Percentiles rank a stretch among this genome's conserved stretches.
Evolutionary conservation across 2,797 vertebrate genomes (phyloP).

Genomic region (Enoplosus armatus): DNA sequence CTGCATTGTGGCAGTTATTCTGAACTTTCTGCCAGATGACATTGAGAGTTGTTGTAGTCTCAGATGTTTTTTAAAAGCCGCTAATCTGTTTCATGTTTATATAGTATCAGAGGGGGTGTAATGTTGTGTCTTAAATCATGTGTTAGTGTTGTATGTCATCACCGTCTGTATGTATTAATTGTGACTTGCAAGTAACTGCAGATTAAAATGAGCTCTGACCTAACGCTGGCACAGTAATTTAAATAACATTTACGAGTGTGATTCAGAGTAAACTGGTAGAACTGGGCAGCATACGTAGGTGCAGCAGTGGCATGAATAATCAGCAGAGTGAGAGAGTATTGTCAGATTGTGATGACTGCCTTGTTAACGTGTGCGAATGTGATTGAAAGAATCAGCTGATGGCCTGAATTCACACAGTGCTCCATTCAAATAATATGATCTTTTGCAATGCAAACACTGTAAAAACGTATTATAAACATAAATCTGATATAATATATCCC

Average conservation of each 20-base stretch:
- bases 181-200: too few species aligned
- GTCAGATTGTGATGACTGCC: background rate
- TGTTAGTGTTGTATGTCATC: background rate
- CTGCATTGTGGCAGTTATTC: background rate
- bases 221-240: background rate
- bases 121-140: background rate
- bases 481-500: background rate
- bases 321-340: background rate
- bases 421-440: background rate
- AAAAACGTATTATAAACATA: background rate
- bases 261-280: background rate
- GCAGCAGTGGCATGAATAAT: slow-evolving; percentile 1
- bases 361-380: background rate
- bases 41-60: background rate
- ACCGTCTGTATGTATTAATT: background rate
- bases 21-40: background rate
- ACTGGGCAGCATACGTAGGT: background rate
- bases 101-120: background rate
- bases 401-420: background rate
- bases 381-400: slow-evolving; percentile 16
- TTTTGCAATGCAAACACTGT: background rate
- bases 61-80: background rate
- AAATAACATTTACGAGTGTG: background rate
- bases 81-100: background rate
- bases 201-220: background rate